Percentiles rank a stretch among this genome's conserved stretches.
Conservation (phyloP, 2,797 vertebrate species). For the Morus bassanus region DNA sequence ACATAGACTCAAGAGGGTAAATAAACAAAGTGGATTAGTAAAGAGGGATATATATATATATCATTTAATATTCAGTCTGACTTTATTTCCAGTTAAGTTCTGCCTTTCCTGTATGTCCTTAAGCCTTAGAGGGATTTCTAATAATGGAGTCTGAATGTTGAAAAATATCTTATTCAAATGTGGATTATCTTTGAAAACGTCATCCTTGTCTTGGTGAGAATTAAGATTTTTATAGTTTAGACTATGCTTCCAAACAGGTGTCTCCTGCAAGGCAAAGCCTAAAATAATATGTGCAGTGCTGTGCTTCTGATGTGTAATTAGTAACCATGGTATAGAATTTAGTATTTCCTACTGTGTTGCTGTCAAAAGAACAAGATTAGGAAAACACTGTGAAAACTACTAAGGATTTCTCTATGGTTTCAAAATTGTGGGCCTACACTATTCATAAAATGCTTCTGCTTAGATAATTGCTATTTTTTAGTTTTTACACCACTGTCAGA, state of each 20-base stretch:
- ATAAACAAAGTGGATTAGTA: background rate
- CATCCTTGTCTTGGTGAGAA: background rate
- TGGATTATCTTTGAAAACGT: background rate
- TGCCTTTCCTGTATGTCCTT: background rate
- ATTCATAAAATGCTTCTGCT: slow-evolving; percentile 8
- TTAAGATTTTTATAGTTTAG: background rate
- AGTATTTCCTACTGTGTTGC: background rate
- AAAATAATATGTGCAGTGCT: background rate
- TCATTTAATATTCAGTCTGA: background rate
- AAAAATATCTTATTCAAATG: background rate
- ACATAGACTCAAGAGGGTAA: background rate
- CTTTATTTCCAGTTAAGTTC: background rate
- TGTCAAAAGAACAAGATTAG: background rate
- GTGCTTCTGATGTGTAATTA: background rate
- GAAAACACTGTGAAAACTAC: background rate
- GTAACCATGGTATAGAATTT: background rate
- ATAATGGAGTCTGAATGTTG: background rate
- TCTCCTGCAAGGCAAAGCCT: background rate
- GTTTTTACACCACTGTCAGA: background rate
- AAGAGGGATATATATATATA: background rate
- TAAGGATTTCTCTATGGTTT: background rate
- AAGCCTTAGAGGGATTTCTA: background rate
- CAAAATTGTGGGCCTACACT: background rate
- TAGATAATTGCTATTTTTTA: slow-evolving; percentile 16
- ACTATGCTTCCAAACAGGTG: background rate